phyloP scores from a whole-genome alignment of 2,888 invertebrate species.

The Cheilosia variabilis region DNA sequence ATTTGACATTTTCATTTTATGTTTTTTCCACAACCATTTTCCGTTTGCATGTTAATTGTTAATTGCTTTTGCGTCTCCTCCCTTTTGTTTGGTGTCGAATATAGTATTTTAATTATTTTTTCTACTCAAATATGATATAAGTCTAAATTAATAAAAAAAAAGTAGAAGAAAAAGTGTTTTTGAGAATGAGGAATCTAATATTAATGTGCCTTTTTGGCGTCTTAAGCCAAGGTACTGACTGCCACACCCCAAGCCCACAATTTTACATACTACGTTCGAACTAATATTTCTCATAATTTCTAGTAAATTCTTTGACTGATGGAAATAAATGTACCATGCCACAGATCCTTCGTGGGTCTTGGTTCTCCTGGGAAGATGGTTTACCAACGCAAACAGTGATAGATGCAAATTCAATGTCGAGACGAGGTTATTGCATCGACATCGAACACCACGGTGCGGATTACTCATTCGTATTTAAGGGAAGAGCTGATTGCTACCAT shows the following conservation, averaged over 20 bases:
- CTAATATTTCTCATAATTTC: constrained; percentile 12
- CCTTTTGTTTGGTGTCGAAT: constrained; percentile 14
- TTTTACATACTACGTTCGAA: background rate
- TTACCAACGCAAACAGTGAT: constrained; percentile 91
- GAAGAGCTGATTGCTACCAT: constrained; percentile 88
- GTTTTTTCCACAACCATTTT: constrained; percentile 4
- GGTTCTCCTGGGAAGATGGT: constrained; percentile 96
- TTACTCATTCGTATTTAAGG: constrained; percentile 92
- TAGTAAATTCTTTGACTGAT: constrained; percentile 77
- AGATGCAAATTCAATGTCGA: constrained; percentile 91
- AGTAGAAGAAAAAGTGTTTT: background rate
- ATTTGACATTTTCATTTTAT: constrained; percentile 37
- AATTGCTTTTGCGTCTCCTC: constrained; percentile 16
- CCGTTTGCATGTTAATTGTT: constrained; percentile 15
- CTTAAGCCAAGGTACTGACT: constrained; percentile 64
- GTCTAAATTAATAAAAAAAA: constrained; percentile 6
- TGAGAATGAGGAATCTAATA: constrained; percentile 59
- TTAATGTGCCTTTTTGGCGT: constrained; percentile 65
- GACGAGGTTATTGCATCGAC: constrained; percentile 89
- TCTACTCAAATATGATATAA: constrained; percentile 25
- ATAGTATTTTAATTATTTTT: constrained; percentile 4
- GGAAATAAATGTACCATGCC: constrained; percentile 89
- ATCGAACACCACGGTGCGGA: constrained; percentile 91
- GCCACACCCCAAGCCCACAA: constrained; percentile 62
- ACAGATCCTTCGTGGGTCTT: constrained; percentile 90